phyloP scores from a whole-genome alignment of 2,888 invertebrate genomes.

The Erebia ligea region DNA sequence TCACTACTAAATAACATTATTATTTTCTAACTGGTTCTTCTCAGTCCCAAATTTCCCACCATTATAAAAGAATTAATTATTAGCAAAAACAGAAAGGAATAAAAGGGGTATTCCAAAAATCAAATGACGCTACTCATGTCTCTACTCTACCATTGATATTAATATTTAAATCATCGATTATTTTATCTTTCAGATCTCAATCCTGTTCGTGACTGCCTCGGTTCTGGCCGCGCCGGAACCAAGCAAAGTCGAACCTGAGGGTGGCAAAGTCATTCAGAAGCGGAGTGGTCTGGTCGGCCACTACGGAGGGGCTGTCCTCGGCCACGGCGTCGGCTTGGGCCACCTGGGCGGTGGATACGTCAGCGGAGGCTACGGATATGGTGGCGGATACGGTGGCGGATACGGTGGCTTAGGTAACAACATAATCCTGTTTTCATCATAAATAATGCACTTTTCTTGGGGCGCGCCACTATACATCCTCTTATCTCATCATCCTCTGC shows the following conservation, averaged over 20 bases:
- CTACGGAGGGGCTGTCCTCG: conserved; percentile 54
- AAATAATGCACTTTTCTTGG: no score
- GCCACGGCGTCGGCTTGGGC: conserved; percentile 47
- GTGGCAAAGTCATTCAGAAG: conserved; percentile 74
- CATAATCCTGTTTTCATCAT: not conserved
- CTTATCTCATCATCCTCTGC: no score
- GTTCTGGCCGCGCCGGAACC: conserved; percentile 66
- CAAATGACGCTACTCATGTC: no score
- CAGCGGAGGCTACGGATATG: conserved; percentile 42
- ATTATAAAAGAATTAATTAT: no score
- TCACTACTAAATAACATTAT: not conserved
- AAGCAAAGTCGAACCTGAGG: conserved; percentile 63
- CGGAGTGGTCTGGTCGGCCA: conserved; percentile 73
- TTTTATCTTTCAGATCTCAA: conserved; percentile 59
- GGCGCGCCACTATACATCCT: no score
- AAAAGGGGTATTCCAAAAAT: no score
- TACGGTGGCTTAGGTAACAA: conserved; percentile 34
- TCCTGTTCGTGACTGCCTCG: conserved; percentile 64
- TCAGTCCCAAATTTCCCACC: not conserved
- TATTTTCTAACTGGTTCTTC: not conserved
- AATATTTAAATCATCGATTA: not conserved
- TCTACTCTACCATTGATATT: no score
- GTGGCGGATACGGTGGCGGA: conserved; percentile 31
- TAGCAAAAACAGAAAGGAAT: not conserved
- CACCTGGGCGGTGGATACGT: conserved; percentile 42